A percentile compares a stretch with the other conserved stretches of the same genome.
phyloP scores from a whole-genome alignment of 1,140 invertebrate species.

The Lordiphosa mommai region DNA sequence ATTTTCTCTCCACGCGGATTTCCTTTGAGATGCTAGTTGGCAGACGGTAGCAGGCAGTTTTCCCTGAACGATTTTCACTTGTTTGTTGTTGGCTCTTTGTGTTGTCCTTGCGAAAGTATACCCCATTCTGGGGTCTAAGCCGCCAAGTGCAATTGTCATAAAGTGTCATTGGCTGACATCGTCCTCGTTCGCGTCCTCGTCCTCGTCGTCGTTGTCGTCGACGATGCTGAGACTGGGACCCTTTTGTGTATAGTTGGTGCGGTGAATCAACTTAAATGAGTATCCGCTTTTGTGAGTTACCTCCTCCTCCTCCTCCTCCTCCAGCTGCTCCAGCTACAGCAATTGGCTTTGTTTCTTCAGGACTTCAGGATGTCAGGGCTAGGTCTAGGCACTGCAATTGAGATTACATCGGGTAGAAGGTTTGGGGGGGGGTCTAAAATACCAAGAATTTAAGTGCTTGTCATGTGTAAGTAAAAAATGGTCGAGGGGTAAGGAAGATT shows the following conservation, averaged over 20 bases:
- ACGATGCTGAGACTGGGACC: not conserved
- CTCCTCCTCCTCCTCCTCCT: not conserved
- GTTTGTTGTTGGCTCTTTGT: constrained; percentile 30
- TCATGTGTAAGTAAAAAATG: too few species aligned
- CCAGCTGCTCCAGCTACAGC: constrained; percentile 9
- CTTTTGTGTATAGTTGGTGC: constrained; percentile 36
- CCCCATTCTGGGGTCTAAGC: constrained; percentile 31
- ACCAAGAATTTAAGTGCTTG: too few species aligned
- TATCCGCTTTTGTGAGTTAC: constrained; percentile 57
- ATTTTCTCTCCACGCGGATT: constrained; percentile 58
- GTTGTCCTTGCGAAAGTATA: constrained; percentile 11
- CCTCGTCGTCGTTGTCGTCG: not conserved
- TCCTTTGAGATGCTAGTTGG: constrained; percentile 57
- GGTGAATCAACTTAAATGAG: constrained; percentile 78
- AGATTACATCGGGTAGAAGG: too few species aligned
- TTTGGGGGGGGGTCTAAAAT: too few species aligned
- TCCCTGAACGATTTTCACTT: constrained; percentile 73
- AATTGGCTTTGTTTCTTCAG: constrained; percentile 21
- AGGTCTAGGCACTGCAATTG: too few species aligned
- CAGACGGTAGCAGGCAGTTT: constrained; percentile 49
- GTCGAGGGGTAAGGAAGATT: too few species aligned
- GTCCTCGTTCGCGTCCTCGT: constrained; percentile 3
- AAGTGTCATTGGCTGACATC: constrained; percentile 74
- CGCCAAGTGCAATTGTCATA: constrained; percentile 77
- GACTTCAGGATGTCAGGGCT: too few species aligned